phyloP scores from a whole-genome alignment of 1,140 invertebrate genomes.

The Ganaspis sp. region DNA sequence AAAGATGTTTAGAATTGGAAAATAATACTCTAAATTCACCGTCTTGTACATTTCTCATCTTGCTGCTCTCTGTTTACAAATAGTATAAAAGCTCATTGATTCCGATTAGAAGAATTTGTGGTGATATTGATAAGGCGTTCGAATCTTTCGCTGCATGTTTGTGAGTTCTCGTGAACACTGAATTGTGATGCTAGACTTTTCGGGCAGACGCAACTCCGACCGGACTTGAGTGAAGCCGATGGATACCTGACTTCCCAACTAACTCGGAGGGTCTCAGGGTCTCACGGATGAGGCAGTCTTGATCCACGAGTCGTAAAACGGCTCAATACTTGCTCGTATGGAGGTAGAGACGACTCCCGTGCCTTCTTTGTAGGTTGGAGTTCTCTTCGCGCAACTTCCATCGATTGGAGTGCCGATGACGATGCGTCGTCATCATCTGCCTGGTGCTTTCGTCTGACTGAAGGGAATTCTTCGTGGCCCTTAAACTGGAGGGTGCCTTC shows the following conservation, averaged over 20 bases:
- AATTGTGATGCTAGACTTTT: slow-evolving; percentile 23
- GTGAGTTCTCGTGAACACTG: slow-evolving; percentile 14
- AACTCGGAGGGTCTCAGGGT: slow-evolving; percentile 43
- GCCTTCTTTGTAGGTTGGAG: slow-evolving; percentile 63
- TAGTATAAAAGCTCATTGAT: slow-evolving; percentile 20
- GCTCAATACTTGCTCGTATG: slow-evolving; percentile 72
- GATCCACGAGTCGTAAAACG: slow-evolving; percentile 65
- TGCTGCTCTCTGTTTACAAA: slow-evolving; percentile 10
- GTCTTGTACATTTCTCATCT: neutral
- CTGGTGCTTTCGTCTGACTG: slow-evolving; percentile 51
- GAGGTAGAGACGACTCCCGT: slow-evolving; percentile 61
- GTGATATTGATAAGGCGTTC: slow-evolving; percentile 14
- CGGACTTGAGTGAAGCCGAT: slow-evolving; percentile 15
- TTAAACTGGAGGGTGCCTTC: slow-evolving; percentile 43
- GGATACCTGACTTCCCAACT: slow-evolving; percentile 61
- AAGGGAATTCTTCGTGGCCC: slow-evolving; percentile 62
- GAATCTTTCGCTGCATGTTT: slow-evolving; percentile 27
- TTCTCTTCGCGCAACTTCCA: slow-evolving; percentile 63
- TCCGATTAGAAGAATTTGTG: slow-evolving; percentile 14
- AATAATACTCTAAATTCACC: neutral
- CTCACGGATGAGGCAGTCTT: slow-evolving; percentile 73
- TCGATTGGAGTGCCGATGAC: slow-evolving; percentile 71
- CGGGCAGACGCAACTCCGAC: slow-evolving; percentile 27
- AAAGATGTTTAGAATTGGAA: neutral
- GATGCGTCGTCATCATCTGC: slow-evolving; percentile 63